Evolutionary conservation across 2,113 vertebrate species (phyloP).

Genomic region (Crotalus horridus): DNA sequence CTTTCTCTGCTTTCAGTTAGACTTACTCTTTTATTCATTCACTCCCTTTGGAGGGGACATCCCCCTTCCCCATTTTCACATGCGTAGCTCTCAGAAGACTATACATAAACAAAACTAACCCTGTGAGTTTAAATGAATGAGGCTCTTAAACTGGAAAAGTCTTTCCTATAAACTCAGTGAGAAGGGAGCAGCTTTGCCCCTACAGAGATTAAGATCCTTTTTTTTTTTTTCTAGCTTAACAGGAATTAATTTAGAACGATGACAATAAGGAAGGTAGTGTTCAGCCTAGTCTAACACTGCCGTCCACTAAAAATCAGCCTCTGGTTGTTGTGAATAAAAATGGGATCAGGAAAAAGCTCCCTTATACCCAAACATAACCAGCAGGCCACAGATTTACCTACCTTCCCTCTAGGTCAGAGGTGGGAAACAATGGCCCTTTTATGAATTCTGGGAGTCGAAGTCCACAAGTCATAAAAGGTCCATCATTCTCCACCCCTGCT

Average conservation of each 20-base stretch:
- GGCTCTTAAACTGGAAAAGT: background rate
- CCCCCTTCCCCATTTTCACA: background rate
- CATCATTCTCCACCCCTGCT: background rate
- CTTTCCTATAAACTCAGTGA: background rate
- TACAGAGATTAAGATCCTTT: background rate
- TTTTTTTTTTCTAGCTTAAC: background rate
- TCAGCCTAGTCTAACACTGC: background rate
- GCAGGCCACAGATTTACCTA: background rate
- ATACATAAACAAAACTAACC: background rate
- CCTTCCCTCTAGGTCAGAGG: background rate
- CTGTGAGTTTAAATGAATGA: background rate
- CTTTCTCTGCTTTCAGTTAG: background rate
- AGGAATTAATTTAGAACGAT: background rate
- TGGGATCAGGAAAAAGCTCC: background rate
- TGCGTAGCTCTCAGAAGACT: background rate
- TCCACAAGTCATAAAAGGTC: too few relatives aligned
- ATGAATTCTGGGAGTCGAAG: background rate
- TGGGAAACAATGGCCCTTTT: background rate
- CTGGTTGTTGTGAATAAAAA: background rate
- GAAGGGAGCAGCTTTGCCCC: background rate
- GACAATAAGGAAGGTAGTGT: background rate
- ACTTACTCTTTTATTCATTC: background rate
- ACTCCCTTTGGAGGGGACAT: background rate
- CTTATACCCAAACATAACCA: background rate
- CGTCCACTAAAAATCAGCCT: background rate